Evolutionary conservation across 2,797 vertebrate species (phyloP).

Genomic region (Sebastes kiyomatsui): DNA sequence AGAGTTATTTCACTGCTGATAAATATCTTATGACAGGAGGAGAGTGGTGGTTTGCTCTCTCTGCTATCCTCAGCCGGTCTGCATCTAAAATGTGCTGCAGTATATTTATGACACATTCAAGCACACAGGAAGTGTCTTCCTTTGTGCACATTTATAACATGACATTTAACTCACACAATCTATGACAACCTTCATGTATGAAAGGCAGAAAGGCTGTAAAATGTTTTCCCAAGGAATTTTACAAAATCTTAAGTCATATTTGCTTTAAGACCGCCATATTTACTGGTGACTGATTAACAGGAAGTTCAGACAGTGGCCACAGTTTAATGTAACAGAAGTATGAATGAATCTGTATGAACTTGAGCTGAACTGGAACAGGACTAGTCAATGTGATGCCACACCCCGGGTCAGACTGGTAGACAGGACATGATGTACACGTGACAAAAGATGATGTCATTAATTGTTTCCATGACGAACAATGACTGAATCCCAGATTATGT

Average conservation of each 20-base stretch:
- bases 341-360: background rate
- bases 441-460: background rate
- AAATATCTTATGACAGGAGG: slow-evolving; percentile 49
- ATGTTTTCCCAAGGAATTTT: background rate
- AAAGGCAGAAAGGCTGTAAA: background rate
- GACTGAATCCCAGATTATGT: background rate
- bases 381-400: background rate
- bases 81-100: slow-evolving; percentile 4
- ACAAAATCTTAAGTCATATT: background rate
- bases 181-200: background rate
- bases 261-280: background rate
- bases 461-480: background rate
- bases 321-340: background rate
- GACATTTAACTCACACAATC: background rate
- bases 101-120: background rate
- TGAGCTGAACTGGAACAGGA: background rate
- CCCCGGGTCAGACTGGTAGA: background rate
- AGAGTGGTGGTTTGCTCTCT: slow-evolving; percentile 22
- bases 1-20: slow-evolving; percentile 30
- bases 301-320: background rate
- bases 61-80: background rate
- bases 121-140: background rate
- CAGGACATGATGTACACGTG: background rate
- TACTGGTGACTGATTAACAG: background rate
- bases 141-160: background rate